Base-by-base conservation (phyloP, 1,140 invertebrate genomes). In the Musca vetustissima region DNA sequence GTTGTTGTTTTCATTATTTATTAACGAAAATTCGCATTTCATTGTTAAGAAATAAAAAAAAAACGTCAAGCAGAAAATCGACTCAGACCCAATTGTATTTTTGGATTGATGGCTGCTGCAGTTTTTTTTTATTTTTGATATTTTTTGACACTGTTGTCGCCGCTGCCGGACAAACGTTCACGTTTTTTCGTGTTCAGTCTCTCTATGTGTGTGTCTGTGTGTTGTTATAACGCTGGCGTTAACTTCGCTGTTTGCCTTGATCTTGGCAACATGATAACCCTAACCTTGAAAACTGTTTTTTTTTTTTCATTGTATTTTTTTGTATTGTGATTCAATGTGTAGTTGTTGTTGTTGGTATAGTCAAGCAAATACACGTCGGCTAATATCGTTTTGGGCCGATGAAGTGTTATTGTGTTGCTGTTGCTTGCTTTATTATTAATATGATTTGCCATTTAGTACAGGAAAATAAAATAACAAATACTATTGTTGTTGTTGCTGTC, bases 261-360 rank as follows among this genome's bases (percentile, higher is more conserved):
- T 65, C 64, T 65, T 65, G 64, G 64, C 64, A 65, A 65, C 48
- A 65, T 65, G 64, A 65, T 65, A 65, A 65, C 64, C 64, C 48
- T 65, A 65, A 65, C 64, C 64, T 65, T 65, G 64, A 65, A 65
- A 61, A 43, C 19, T 15, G n/a, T 61, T 61, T 28, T 36, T 61
- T 17, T 19, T 61, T 43, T 61, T 61, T 36, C n/a, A n/a, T 28
- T n/a, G n/a, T 59, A 28, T 59, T n/a, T 59, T 59, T 59, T 59
- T 15, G 28, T 36, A 43, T 25, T 57, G 53, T 55, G 21, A 61
- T 19, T 61, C 17, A 36, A 61, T 52, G 15, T 19, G 15, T 19
- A 49, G 15, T 59, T 28, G 24, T 15, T 59, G 57, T 43, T 43
- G 49, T 59, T 59, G 14, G 28, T 59, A 25, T 59, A 13, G 6